Evolutionary conservation across 1,140 invertebrate genomes (phyloP), one percentile per base, ranked within the genome.

Genomic region (Vollenhovia emeryi): DNA sequence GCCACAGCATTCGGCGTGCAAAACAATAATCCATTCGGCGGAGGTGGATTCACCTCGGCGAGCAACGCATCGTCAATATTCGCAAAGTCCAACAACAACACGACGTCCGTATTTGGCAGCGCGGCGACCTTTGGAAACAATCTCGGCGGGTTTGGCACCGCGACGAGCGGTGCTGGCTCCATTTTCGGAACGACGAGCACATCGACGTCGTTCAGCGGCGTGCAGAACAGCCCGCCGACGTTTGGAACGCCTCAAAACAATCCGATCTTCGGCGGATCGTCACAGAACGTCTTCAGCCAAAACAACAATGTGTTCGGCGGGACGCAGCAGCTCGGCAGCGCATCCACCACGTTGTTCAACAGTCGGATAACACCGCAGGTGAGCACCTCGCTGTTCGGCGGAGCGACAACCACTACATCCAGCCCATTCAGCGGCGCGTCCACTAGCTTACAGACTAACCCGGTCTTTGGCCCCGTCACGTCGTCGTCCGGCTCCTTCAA

Each of bases 241-340:
- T 93, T 93, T 40, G 68, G 86, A 1, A 52, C 84, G 4, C 15
- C 73, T 9, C 43, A 73, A 52, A 87, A 30, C 8, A 79, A 86
- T 30, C 85, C 92, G 2, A 78, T 93, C 13, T 94, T 94, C 48
- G 92, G 93, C 2, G 87, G 80, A n/a, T 5, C 90, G 6, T 45
- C 85, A 0, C 93, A 93, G 33, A 64, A 90, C 3, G 84, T 89
- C 7, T 94, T 94, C 48, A 92, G 91, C 0, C 92, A 93, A 64
- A 88, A 18, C 60, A 91, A 69, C 30, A 93, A 87, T 52, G 80
- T 92, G 3, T 94, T 94, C n/a, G 57, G 89, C 0, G 91, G 91
- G 24, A 57, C 82, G 15, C 24, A 68, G 0, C 92, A 93, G 48
- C n/a, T 85, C 11, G 83, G 78, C 13, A 52, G 75, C n/a, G 68